Conservation (phyloP, 1,140 invertebrate species). For the Apis florea region DNA sequence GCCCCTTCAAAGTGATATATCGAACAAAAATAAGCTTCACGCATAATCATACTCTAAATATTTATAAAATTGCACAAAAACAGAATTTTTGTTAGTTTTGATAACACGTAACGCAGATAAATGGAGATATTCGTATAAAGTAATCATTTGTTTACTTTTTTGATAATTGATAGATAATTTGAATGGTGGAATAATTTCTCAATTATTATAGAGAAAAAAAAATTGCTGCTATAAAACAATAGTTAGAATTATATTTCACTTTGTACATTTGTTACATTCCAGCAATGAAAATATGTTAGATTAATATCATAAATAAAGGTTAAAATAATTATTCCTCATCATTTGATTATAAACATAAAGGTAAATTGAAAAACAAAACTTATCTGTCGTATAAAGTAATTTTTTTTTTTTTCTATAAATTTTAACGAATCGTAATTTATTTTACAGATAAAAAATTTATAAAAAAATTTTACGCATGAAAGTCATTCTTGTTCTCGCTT, state of each 20-base stretch:
- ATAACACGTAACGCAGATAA: no score
- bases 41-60: no score
- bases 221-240: neutral
- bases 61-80: no score
- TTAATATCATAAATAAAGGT: neutral
- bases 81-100: no score
- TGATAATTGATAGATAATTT: no score
- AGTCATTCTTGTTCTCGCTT: neutral
- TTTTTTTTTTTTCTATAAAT: neutral
- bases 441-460: neutral
- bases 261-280: neutral
- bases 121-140: no score
- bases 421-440: neutral
- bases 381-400: no score
- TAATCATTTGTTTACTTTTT: no score
- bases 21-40: no score
- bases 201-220: neutral
- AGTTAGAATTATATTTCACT: rapidly evolving
- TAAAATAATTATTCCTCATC: neutral
- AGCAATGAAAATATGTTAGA: neutral
- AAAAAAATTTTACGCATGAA: neutral
- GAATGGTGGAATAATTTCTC: neutral
- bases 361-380: neutral
- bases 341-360: neutral
- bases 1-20: no score